Percentiles rank a stretch among this genome's conserved stretches.
These are phyloP conservation scores for Fissipunctia ypsillon DNA, from an alignment of 2,888 invertebrate species.

Conservation along the genomic window DNA sequence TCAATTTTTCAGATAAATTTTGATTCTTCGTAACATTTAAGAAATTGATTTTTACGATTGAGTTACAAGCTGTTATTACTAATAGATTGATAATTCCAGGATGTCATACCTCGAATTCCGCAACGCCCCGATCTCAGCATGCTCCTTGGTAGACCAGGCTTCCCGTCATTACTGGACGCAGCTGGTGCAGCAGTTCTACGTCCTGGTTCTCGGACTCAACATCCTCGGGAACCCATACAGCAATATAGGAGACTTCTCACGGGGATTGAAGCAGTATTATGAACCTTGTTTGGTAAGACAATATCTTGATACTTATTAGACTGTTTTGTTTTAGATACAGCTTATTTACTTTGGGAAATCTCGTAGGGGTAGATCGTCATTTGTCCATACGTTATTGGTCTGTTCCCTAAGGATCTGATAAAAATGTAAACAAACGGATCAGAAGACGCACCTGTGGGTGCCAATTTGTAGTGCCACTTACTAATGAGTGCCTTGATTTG, in stretches of 20 bases:
- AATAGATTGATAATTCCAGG: slow-evolving; percentile 79
- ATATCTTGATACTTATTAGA: background rate
- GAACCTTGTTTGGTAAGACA: slow-evolving; percentile 82
- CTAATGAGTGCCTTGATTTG: no score
- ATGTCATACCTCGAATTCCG: slow-evolving; percentile 92
- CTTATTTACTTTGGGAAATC: no score
- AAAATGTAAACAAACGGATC: no score
- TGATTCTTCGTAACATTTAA: background rate
- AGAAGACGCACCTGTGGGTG: no score
- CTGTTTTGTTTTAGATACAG: background rate
- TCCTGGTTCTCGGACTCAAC: slow-evolving; percentile 94
- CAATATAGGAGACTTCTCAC: slow-evolving; percentile 91
- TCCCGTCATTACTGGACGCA: slow-evolving; percentile 93
- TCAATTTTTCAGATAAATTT: background rate
- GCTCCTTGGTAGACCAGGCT: slow-evolving; percentile 89
- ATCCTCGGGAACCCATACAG: slow-evolving; percentile 95
- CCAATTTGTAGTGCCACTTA: no score
- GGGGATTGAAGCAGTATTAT: slow-evolving; percentile 91
- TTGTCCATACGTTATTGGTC: no score
- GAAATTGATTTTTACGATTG: no score
- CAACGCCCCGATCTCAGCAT: slow-evolving; percentile 88
- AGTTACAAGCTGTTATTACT: background rate
- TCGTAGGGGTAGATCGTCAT: no score
- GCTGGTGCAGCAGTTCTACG: slow-evolving; percentile 95
- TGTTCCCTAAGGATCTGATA: no score